Percentiles rank a stretch among this genome's conserved stretches.
Evolutionary conservation across 2,888 invertebrate genomes (phyloP).

Genomic region (Mylabris sibirica): DNA sequence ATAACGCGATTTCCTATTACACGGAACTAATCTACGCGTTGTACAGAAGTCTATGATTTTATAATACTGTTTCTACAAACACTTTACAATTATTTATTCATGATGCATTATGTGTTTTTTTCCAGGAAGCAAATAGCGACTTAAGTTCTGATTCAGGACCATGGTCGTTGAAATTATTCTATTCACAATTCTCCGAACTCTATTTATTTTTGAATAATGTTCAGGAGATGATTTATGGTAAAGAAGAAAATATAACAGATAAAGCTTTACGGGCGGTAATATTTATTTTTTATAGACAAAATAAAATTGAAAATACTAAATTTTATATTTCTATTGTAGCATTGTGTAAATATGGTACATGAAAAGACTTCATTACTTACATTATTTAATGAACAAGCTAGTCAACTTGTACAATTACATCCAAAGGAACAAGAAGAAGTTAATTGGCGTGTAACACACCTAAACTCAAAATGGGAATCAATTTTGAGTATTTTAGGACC

Average conservation of each 20-base stretch:
- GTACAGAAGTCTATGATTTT: too few species aligned
- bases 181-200: constrained; percentile 80
- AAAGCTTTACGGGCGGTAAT: constrained; percentile 74
- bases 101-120: constrained; percentile 34
- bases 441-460: constrained; percentile 74
- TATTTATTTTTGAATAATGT: constrained; percentile 83
- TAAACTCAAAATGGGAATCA: constrained; percentile 82
- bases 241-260: constrained; percentile 74
- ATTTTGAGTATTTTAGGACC: constrained; percentile 75
- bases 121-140: constrained; percentile 80
- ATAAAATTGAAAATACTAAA: constrained; percentile 21
- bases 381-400: constrained; percentile 80
- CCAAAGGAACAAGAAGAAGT: constrained; percentile 73
- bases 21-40: too few species aligned
- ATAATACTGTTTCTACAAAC: too few species aligned
- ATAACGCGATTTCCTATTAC: too few species aligned
- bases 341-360: constrained; percentile 77
- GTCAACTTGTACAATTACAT: constrained; percentile 71
- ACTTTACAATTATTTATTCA: constrained; percentile 16
- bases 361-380: constrained; percentile 75
- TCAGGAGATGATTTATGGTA: constrained; percentile 79
- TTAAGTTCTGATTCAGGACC: constrained; percentile 71
- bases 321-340: constrained; percentile 66
- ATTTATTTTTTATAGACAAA: constrained; percentile 29
- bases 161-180: constrained; percentile 80